These are phyloP conservation scores for Apocrypta bakeri DNA, from an alignment of 1,140 invertebrate species.

Conservation along the genomic window DNA sequence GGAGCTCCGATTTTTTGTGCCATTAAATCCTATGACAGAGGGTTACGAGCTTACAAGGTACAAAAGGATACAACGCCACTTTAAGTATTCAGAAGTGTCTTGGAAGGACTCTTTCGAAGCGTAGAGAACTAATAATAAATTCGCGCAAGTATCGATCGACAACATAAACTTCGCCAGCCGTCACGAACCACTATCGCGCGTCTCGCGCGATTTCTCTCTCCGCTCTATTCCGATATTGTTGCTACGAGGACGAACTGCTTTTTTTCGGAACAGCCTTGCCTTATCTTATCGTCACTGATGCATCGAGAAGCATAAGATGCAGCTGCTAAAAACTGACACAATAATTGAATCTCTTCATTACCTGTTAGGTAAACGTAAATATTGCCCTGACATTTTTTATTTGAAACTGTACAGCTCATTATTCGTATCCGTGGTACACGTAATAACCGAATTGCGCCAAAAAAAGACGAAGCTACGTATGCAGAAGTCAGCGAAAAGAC, in stretches of 20 bases:
- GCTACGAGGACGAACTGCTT: conserved; percentile 69
- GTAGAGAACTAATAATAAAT: conserved; percentile 47
- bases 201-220: conserved; percentile 15
- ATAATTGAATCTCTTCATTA: neutral
- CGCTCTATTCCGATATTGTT: conserved; percentile 64
- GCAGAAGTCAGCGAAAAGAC: neutral
- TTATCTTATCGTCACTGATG: conserved; percentile 66
- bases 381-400: no score
- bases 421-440: neutral
- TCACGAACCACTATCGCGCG: conserved; percentile 8
- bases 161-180: conserved; percentile 53
- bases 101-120: no score
- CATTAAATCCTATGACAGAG: no score
- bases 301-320: conserved; percentile 12
- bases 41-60: no score
- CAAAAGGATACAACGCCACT: no score
- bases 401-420: neutral
- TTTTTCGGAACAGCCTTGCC: conserved; percentile 51
- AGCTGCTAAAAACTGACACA: conserved; percentile 17
- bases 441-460: neutral
- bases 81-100: no score
- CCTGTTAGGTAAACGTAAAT: neutral
- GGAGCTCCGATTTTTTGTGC: no score
- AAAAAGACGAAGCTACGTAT: neutral
- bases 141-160: conserved; percentile 56